Evolutionary conservation across 2,888 invertebrate genomes (phyloP).

Genomic region (Nebria salina): DNA sequence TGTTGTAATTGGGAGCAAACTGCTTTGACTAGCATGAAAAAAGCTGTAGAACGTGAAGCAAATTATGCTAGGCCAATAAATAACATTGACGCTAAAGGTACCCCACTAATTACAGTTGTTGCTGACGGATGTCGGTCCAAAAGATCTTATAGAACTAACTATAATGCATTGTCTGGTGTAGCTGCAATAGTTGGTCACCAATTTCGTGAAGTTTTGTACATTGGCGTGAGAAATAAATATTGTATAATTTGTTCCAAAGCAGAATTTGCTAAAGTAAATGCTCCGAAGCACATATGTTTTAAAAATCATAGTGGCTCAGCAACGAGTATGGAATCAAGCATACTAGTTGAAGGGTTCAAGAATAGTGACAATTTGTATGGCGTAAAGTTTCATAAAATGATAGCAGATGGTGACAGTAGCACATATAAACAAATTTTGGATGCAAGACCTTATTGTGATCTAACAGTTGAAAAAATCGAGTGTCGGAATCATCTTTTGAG

Average conservation of each 20-base stretch:
- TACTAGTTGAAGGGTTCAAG: slow-evolving; percentile 22
- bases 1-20: slow-evolving; percentile 17
- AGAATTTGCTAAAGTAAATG: not conserved
- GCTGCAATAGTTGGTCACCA: slow-evolving; percentile 6
- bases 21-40: slow-evolving; percentile 7
- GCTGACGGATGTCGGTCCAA: slow-evolving; percentile 6
- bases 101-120: not conserved
- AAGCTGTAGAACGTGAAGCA: slow-evolving; percentile 6
- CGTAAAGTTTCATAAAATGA: slow-evolving; percentile 5
- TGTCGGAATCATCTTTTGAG: too few relatives aligned
- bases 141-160: slow-evolving; percentile 3
- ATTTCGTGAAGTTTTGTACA: slow-evolving; percentile 7
- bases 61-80: not conserved
- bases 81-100: not conserved
- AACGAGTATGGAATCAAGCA: slow-evolving; percentile 27
- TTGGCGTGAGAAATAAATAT: slow-evolving; percentile 22
- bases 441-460: too few relatives aligned
- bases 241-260: slow-evolving; percentile 14
- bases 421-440: not conserved
- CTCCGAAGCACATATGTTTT: slow-evolving; percentile 13
- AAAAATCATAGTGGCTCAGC: slow-evolving; percentile 17
- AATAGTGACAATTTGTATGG: slow-evolving; percentile 14
- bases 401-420: slow-evolving; percentile 23
- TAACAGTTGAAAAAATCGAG: too few relatives aligned
- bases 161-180: slow-evolving; percentile 2